Base-by-base conservation (phyloP, 1,140 invertebrate species). In the Bombus turneri region DNA sequence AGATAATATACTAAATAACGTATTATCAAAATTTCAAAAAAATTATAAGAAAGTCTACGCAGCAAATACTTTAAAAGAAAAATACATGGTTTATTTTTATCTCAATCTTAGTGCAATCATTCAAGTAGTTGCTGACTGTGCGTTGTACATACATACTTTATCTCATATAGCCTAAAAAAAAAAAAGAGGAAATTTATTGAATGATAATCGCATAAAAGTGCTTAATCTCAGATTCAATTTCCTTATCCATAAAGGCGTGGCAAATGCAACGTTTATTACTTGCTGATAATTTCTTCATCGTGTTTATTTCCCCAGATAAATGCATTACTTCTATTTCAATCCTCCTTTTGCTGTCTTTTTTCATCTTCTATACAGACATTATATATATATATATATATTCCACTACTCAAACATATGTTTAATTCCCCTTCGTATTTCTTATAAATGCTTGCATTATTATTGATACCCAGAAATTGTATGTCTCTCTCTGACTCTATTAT, bases 161-260 rank as follows among this genome's bases (percentile, higher is more conserved):
- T 79, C 77, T 79, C 18, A 2, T 18, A 9, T n/a, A 1, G 9
- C 10, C 18, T 43, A 22, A 59, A 34, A 10, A 62, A 34, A 10
- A 62, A 43, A 79, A 39, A 66, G n/a, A n/a, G n/a, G n/a, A 31
- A 43, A 78, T 64, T 41, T 64, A 64, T 41, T 31, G 39, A 78
- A 37, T 13, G 76, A 78, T 78, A 43, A n/a, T 41, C 31, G 18
- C 10, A 6, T 66, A 79, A 66, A 79, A 66, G n/a, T 43, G 28
- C 39, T 47, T 9, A 34, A 79, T 66, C 59, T 34, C 43, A 43
- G 34, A 43, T 79, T 6, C n/a, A n/a, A 68, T 41, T 79, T 79
- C n/a, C 77, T 79, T 79, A 79, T 79, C 77, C 62, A 31, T 47
- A 79, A 79, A 66, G 57, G 59, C 39, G 76, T 18, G 76, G 59